A percentile compares a stretch with the other conserved stretches of the same genome.
Conservation (phyloP, 2,113 vertebrate species). For the Bettongia penicillata region DNA sequence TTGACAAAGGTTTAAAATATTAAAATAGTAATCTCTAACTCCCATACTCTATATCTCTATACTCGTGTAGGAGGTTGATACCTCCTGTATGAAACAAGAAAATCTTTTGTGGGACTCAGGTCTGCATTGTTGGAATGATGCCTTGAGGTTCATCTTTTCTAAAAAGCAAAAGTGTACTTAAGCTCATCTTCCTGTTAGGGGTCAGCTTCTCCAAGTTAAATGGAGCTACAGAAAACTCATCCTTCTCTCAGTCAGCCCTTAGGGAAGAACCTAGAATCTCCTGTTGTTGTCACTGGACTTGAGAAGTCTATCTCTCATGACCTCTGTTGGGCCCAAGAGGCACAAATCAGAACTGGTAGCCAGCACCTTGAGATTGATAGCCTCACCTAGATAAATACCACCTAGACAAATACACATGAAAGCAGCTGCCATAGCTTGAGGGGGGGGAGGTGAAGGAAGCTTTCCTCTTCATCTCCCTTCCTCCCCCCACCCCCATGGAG, state of each 20-base stretch:
- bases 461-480: neutral
- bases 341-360: neutral
- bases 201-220: neutral
- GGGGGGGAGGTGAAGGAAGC: neutral
- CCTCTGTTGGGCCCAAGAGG: neutral
- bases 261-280: neutral
- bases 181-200: neutral
- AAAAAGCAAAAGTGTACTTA: neutral
- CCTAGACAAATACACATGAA: neutral
- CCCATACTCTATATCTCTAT: too few relatives aligned
- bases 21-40: neutral
- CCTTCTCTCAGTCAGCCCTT: neutral
- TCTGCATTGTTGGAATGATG: neutral
- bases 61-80: neutral
- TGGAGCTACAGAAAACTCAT: neutral
- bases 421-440: neutral
- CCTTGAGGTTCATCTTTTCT: neutral
- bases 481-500: neutral
- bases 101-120: neutral
- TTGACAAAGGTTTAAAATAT: neutral
- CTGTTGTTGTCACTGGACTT: neutral
- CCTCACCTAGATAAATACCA: neutral
- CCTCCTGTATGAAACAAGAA: neutral
- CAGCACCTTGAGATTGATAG: neutral
- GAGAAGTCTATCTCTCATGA: neutral